phyloP scores from a whole-genome alignment of 2,888 invertebrate genomes.

The Drosophila recens region DNA sequence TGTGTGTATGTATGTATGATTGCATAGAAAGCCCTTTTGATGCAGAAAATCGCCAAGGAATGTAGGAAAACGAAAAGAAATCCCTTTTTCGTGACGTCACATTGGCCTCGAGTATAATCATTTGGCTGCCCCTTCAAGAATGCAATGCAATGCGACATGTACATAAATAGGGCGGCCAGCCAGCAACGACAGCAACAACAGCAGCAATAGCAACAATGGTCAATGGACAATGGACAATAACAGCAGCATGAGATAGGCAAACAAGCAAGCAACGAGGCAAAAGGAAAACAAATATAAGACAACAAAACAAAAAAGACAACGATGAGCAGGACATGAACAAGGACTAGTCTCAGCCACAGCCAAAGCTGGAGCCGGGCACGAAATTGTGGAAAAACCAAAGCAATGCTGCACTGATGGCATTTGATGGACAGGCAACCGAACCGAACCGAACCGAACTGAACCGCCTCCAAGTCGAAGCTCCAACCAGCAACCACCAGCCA shows the following conservation, averaged over 20 bases:
- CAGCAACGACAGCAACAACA: constrained; percentile 21
- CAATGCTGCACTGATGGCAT: constrained; percentile 28
- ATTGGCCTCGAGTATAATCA: constrained; percentile 45
- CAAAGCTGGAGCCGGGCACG: not conserved
- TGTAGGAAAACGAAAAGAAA: not conserved
- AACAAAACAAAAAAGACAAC: constrained; percentile 23
- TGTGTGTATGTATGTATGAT: too few species aligned
- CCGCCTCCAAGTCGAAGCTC: constrained; percentile 15
- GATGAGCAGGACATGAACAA: constrained; percentile 21
- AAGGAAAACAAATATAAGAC: constrained; percentile 51
- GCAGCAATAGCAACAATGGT: constrained; percentile 4
- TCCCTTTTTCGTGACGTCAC: constrained; percentile 30
- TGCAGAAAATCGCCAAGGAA: constrained; percentile 33
- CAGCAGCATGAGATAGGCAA: constrained; percentile 35
- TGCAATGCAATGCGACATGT: constrained; percentile 66
- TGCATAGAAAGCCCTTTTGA: constrained; percentile 19
- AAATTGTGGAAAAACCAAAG: constrained; percentile 20
- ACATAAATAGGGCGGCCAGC: constrained; percentile 60
- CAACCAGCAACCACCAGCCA: constrained; percentile 17
- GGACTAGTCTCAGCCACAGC: not conserved
- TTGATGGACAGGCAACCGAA: constrained; percentile 43
- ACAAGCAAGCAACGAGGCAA: constrained; percentile 49
- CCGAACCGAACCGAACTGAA: not conserved
- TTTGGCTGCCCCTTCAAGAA: constrained; percentile 59
- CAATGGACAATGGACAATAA: constrained; percentile 5